These are phyloP conservation scores for Colaptes auratus DNA, from an alignment of 2,113 vertebrate genomes.

Conservation along the genomic window DNA sequence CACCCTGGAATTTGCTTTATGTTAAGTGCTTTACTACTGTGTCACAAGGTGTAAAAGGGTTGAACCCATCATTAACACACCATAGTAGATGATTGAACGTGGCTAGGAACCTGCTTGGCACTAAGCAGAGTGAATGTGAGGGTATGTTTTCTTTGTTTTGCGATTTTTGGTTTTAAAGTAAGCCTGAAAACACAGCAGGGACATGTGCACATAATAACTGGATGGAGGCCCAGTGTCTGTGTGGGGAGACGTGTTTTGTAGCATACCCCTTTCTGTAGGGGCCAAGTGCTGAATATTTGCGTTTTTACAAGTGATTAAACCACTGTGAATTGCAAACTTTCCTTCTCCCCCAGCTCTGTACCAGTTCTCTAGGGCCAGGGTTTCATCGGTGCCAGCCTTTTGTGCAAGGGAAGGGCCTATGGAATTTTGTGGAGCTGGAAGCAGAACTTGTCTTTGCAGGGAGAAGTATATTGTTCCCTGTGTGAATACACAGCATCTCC, in stretches of 20 bases:
- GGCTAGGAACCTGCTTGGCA: background rate
- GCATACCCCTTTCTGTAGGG: background rate
- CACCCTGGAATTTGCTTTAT: background rate
- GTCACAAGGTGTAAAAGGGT: conserved; percentile 24
- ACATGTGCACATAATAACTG: conserved; percentile 19
- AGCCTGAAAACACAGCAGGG: background rate
- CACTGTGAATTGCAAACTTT: background rate
- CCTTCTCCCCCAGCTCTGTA: background rate
- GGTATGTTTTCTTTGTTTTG: conserved; percentile 27
- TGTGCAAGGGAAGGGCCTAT: background rate
- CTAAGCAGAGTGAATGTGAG: background rate
- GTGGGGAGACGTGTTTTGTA: conserved; percentile 13
- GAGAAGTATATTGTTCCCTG: background rate
- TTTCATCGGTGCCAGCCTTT: background rate
- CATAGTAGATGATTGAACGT: background rate
- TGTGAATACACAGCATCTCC: background rate
- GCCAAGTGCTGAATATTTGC: background rate
- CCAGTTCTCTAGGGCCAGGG: background rate
- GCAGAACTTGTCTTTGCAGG: background rate
- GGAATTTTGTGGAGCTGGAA: background rate
- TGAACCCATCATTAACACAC: background rate
- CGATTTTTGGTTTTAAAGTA: background rate
- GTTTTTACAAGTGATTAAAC: background rate
- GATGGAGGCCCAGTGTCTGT: conserved; percentile 38
- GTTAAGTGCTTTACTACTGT: background rate